Evolutionary conservation across 2,888 invertebrate species (phyloP).

Genomic region (Ophion obscuratus): DNA sequence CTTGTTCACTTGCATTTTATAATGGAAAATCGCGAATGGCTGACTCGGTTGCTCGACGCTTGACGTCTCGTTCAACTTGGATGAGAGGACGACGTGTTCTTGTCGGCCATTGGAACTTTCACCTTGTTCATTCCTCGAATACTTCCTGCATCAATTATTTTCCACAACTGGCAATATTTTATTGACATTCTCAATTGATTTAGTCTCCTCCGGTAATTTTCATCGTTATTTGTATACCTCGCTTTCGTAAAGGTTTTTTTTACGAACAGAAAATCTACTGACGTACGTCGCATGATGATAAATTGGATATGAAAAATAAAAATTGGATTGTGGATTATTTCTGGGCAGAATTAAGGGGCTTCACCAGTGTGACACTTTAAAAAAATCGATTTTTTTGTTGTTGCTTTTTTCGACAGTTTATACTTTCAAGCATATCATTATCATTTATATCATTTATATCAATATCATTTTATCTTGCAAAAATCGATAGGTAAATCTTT

Average conservation of each 20-base stretch:
- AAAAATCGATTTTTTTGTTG: too few species aligned
- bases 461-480: too few species aligned
- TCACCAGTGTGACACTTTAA: too few species aligned
- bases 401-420: too few species aligned
- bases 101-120: slow-evolving; percentile 20
- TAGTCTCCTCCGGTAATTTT: background rate
- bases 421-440: too few species aligned
- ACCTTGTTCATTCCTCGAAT: slow-evolving; percentile 20
- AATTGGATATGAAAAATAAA: background rate
- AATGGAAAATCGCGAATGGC: slow-evolving; percentile 5
- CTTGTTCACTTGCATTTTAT: slow-evolving; percentile 1
- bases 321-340: background rate
- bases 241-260: too few species aligned
- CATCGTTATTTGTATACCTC: background rate
- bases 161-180: slow-evolving; percentile 1
- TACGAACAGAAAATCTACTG: too few species aligned
- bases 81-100: slow-evolving; percentile 24
- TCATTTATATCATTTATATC: too few species aligned
- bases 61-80: slow-evolving; percentile 17
- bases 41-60: background rate
- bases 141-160: slow-evolving; percentile 10
- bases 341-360: background rate
- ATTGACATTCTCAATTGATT: background rate
- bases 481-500: too few species aligned
- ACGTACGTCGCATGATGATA: background rate